Evolutionary conservation across 2,797 vertebrate species (phyloP).

Genomic region (Protonibea diacanthus): DNA sequence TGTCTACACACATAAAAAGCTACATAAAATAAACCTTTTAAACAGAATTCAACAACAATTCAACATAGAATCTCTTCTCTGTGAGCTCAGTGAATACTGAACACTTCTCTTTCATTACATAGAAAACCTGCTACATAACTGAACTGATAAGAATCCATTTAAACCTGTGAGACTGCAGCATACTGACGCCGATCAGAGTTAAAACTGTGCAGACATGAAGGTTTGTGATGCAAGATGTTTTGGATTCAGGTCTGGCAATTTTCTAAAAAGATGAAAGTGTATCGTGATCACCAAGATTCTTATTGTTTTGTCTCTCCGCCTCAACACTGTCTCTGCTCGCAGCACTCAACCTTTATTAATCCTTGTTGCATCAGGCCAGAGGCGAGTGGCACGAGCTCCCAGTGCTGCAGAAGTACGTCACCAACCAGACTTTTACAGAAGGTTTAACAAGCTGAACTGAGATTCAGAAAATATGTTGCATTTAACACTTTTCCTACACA

Average conservation of each 20-base stretch:
- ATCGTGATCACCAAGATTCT: slow-evolving; percentile 12
- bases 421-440: neutral
- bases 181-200: neutral
- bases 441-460: neutral
- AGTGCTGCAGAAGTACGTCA: slow-evolving; percentile 1
- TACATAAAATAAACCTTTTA: neutral
- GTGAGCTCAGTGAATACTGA: too few species aligned
- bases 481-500: neutral
- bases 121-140: too few species aligned
- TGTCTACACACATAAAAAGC: neutral
- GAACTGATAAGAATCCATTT: neutral
- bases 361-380: slow-evolving; percentile 43
- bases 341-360: slow-evolving; percentile 21
- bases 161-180: neutral
- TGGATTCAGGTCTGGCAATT: slow-evolving; percentile 12
- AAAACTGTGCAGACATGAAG: slow-evolving; percentile 10
- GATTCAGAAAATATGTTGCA: too few species aligned
- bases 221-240: slow-evolving; percentile 42
- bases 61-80: neutral
- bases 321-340: neutral
- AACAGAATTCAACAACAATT: neutral
- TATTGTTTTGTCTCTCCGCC: slow-evolving; percentile 14
- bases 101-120: too few species aligned
- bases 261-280: slow-evolving; percentile 27
- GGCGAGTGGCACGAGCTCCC: slow-evolving; percentile 8